Conservation (phyloP, 2,888 invertebrate genomes). For the Philereme vetulata region DNA sequence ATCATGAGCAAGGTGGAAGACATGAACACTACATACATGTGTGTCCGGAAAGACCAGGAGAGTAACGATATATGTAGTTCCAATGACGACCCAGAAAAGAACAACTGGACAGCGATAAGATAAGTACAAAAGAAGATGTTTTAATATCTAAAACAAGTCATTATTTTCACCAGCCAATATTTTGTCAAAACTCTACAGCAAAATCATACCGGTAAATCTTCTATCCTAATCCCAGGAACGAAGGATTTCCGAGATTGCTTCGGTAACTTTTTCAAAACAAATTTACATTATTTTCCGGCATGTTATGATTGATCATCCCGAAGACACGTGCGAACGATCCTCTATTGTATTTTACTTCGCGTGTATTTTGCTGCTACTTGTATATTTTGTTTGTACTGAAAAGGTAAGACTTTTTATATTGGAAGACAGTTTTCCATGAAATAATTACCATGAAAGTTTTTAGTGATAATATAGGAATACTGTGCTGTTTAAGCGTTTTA, state of each 20-base stretch:
- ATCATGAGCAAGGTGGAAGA: no score
- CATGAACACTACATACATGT: no score
- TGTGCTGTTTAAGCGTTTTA: no score
- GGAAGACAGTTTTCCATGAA: background rate
- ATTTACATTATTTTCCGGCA: constrained; percentile 65
- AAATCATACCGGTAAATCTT: constrained; percentile 52
- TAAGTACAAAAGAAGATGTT: no score
- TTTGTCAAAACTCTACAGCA: constrained; percentile 57
- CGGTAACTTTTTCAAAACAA: constrained; percentile 69
- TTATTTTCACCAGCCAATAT: constrained; percentile 43
- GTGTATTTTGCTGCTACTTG: constrained; percentile 2
- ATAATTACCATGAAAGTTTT: background rate
- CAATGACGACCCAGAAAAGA: no score
- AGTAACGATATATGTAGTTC: no score
- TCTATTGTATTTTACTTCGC: constrained; percentile 16
- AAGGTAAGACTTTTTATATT: constrained; percentile 1
- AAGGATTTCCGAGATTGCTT: constrained; percentile 60
- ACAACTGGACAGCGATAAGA: no score
- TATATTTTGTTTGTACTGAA: background rate
- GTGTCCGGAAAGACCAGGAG: no score
- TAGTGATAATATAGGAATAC: no score
- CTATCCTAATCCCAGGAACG: constrained; percentile 50
- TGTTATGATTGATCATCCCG: constrained; percentile 57
- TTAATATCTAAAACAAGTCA: background rate
- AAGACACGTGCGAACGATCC: constrained; percentile 39